Base-by-base conservation (phyloP, 2,113 vertebrate genomes). In the Trinectes maculatus region DNA sequence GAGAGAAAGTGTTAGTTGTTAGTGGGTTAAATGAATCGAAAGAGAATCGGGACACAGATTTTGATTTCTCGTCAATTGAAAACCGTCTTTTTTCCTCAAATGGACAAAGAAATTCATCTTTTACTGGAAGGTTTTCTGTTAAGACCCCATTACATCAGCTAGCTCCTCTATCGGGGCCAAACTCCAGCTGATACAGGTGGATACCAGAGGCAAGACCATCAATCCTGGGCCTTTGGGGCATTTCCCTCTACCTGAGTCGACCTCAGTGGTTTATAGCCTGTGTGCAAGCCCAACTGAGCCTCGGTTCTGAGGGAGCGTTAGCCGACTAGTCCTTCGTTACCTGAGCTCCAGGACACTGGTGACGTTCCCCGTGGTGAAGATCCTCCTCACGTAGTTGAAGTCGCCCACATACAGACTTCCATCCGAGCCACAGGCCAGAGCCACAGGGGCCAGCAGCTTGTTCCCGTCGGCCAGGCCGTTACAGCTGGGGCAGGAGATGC, bases 401-500 rank as follows among this genome's bases (percentile, higher is more conserved):
- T 99, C 98, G 24, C 98, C 98, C 51, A 99, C 96, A 0, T 96
- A 99, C 63, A 99, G 94, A 86, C 98, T 99, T 53, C 98, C 97
- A 16, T 98, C 97, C 0, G 96, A 94, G 44, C 96, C 96, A 19
- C 96, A 98, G 0, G 96, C 93, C 64, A 99, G 88, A 49, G 97
- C 97, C 76, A 98, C 94, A 0, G 98, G 98, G 28, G 97, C 97
- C 84, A 99, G 92, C 53, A 99, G 96, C 73, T 99, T 99, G 91
- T 99, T 99, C 29, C 98, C 97, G 3, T 98, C 96, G 3, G 97
- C 97, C 1, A 99, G 94, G 59, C 98, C 98, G 0, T 99, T 99
- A 88, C 98, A 99, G 89, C 97, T 98, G 6, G 98, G 98, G 82
- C 97, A 99, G 66, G 98, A 99, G 86, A 98, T 98, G 87, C 97